Percentiles rank a stretch among this genome's conserved stretches.
These are phyloP conservation scores for Iselma pallidipennis DNA, from an alignment of 2,888 invertebrate genomes.

Conservation along the genomic window DNA sequence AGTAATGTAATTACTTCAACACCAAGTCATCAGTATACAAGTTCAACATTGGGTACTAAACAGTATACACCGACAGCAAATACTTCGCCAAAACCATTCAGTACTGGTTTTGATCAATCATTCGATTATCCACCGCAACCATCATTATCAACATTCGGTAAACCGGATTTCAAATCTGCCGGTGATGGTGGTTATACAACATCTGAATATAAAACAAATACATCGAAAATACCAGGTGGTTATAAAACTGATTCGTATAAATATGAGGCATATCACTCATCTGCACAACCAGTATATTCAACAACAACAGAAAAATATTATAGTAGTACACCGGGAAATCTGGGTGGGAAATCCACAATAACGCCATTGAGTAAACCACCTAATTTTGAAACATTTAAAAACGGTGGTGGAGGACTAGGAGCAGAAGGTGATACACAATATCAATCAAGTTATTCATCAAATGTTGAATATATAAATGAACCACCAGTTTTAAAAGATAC, in stretches of 20 bases:
- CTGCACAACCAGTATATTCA: slow-evolving; percentile 46
- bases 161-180: slow-evolving; percentile 13
- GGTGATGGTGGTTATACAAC: slow-evolving; percentile 44
- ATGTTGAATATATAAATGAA: slow-evolving; percentile 49
- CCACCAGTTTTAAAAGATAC: slow-evolving; percentile 55
- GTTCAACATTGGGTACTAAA: slow-evolving; percentile 20
- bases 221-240: slow-evolving; percentile 52
- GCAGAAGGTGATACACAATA: slow-evolving; percentile 44
- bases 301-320: slow-evolving; percentile 51
- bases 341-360: slow-evolving; percentile 26
- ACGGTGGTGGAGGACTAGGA: slow-evolving; percentile 42
- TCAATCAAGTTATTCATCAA: slow-evolving; percentile 46
- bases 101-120: slow-evolving; percentile 8
- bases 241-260: slow-evolving; percentile 51
- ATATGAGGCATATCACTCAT: slow-evolving; percentile 50
- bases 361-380: slow-evolving; percentile 38
- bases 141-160: not conserved
- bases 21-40: no score
- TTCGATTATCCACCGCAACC: slow-evolving; percentile 1
- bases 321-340: slow-evolving; percentile 46
- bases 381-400: slow-evolving; percentile 43
- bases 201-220: slow-evolving; percentile 50
- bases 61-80: slow-evolving; percentile 28
- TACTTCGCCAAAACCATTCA: slow-evolving; percentile 32
- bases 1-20: slow-evolving; percentile 19